Conservation (phyloP, 1,140 invertebrate genomes). For the Drosophila micromelanica region DNA sequence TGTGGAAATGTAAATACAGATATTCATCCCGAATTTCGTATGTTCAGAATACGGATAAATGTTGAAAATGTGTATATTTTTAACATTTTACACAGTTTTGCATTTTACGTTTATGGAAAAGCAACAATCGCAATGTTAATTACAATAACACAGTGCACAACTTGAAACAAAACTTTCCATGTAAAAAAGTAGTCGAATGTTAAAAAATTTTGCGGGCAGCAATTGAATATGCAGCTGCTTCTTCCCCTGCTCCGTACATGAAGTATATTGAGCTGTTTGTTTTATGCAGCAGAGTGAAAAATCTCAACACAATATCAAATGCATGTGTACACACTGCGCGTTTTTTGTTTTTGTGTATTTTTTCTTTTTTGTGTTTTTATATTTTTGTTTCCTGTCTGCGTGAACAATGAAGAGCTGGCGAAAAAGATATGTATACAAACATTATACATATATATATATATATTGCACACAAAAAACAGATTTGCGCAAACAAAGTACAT, state of each 20-base stretch:
- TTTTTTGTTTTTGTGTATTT: background rate
- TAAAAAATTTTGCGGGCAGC: slow-evolving; percentile 50
- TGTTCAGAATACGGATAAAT: slow-evolving; percentile 17
- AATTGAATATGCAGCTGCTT: slow-evolving; percentile 59
- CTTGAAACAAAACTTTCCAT: slow-evolving; percentile 20
- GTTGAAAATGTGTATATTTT: slow-evolving; percentile 7
- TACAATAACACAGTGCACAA: slow-evolving; percentile 40
- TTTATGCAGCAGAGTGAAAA: slow-evolving; percentile 60
- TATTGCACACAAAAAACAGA: slow-evolving; percentile 58
- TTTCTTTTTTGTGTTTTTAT: slow-evolving; percentile 8
- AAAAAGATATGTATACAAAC: slow-evolving; percentile 32
- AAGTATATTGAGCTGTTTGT: slow-evolving; percentile 67
- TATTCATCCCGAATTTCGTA: background rate
- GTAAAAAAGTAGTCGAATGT: slow-evolving; percentile 19
- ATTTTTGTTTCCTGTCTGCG: slow-evolving; percentile 2
- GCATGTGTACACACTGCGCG: slow-evolving; percentile 46
- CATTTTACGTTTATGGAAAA: background rate
- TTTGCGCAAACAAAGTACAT: slow-evolving; percentile 63
- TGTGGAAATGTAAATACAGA: background rate
- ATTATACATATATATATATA: slow-evolving; percentile 30
- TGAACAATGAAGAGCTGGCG: slow-evolving; percentile 57
- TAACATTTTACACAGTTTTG: slow-evolving; percentile 8
- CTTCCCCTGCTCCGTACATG: background rate
- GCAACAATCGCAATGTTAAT: slow-evolving; percentile 55
- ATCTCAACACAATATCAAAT: slow-evolving; percentile 75